These are phyloP conservation scores for Thamnaconus septentrionalis DNA, from an alignment of 2,113 vertebrate genomes.

Conservation along the genomic window DNA sequence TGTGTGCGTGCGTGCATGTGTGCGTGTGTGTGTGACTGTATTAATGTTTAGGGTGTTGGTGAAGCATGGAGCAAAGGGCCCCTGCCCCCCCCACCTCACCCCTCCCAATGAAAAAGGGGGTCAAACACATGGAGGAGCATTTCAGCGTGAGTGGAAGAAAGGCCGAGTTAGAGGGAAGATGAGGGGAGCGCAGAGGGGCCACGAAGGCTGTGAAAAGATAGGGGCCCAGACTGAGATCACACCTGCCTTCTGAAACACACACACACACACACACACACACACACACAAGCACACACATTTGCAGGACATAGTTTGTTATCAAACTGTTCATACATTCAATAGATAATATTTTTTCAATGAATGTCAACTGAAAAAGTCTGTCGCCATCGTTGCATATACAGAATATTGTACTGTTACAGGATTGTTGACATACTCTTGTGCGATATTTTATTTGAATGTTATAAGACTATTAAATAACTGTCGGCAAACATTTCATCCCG, in stretches of 20 bases:
- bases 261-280: not conserved
- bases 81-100: too few relatives aligned
- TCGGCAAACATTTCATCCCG: too few relatives aligned
- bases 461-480: too few relatives aligned
- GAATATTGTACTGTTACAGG: too few relatives aligned
- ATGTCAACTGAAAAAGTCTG: too few relatives aligned
- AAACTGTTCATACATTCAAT: too few relatives aligned
- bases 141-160: constrained; percentile 62
- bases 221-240: constrained; percentile 58
- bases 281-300: constrained; percentile 10
- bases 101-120: constrained; percentile 55
- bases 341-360: too few relatives aligned
- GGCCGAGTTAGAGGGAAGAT: constrained; percentile 56
- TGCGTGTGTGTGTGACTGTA: constrained; percentile 37
- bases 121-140: constrained; percentile 64
- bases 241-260: constrained; percentile 55
- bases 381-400: too few relatives aligned
- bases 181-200: constrained; percentile 47
- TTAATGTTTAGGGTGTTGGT: constrained; percentile 67
- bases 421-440: too few relatives aligned
- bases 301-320: not conserved
- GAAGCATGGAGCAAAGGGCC: constrained; percentile 68
- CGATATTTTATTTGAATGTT: too few relatives aligned
- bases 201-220: constrained; percentile 56
- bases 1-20: constrained; percentile 36